Percentiles rank a stretch among this genome's conserved stretches.
phyloP scores from a whole-genome alignment of 2,113 vertebrate species.

The Gavia stellata region DNA sequence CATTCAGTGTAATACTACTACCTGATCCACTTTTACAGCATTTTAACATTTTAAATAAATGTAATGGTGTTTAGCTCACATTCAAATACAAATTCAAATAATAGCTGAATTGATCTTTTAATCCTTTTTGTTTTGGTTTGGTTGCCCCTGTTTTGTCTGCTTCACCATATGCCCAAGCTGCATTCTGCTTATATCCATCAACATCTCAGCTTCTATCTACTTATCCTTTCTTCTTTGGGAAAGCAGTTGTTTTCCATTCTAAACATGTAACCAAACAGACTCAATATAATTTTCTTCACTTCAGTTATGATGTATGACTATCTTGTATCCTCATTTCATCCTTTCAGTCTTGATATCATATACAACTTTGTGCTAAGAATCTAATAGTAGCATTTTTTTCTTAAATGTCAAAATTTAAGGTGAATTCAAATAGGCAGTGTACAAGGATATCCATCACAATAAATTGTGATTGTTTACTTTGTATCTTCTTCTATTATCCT shows the following conservation, averaged over 20 bases:
- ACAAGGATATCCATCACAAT: constrained; percentile 23
- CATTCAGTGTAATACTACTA: neutral
- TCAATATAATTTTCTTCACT: constrained; percentile 22
- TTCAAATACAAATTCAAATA: neutral
- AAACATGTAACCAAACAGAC: neutral
- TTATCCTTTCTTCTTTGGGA: neutral
- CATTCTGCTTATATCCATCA: neutral
- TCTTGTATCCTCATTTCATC: neutral
- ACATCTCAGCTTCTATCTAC: neutral
- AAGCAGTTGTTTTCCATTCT: neutral
- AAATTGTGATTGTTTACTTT: neutral
- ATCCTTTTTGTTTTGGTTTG: neutral
- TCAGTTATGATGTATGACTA: constrained; percentile 8
- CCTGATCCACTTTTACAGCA: neutral
- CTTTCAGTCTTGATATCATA: neutral
- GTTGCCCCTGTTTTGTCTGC: neutral
- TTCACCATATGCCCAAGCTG: neutral
- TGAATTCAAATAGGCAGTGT: neutral
- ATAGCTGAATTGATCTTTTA: neutral
- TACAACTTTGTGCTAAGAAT: neutral
- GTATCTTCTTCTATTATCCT: neutral
- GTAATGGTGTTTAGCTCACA: neutral
- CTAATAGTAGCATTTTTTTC: neutral
- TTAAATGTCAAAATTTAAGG: constrained; percentile 14
- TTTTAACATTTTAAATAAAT: neutral